Evolutionary conservation across 1,140 invertebrate species (phyloP), one percentile per base, ranked within the genome.

Genomic region (Tetraneura akinire): DNA sequence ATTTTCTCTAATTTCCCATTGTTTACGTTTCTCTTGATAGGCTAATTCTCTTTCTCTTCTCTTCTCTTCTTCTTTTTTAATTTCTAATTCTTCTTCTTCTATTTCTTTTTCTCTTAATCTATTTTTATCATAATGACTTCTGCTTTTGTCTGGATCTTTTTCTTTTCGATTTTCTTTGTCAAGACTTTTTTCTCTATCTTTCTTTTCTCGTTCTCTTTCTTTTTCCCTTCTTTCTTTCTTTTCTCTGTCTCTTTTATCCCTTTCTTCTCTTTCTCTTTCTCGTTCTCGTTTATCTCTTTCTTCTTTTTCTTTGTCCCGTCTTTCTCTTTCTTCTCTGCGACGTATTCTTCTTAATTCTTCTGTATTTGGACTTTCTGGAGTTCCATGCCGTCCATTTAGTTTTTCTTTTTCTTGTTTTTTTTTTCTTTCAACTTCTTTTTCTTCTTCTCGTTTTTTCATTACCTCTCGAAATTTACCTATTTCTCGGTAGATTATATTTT

Each of bases 381-480:
- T 78, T 3, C 10, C 55, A 47, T 76, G 73, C 45, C 62, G 45
- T 32, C 78, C 64, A 21, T 68, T 66, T 29, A 47, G 14, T 80
- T 57, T 84, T 81, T 49, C 73, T 29, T 76, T 76, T 76, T 78
- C 74, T 29, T 78, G 74, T 62, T 85, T 83, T 45, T 84, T 82
- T 62, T 85, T 85, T 32, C 86, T 81, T 74, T 87, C 86, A 3
- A 84, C 83, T 76, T 85, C 84, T 86, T 84, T 84, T 78, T 84
- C 83, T 81, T 84, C 83, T 80, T 91, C 90, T 87, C 91, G 89
- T 91, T 96, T 95, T 93, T 96, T 97, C 92, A 97, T 96, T 81
- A 95, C 94, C 89, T 98, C 96, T 80, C 97, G 90, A 87, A 98
- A 98, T 87, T 96, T 97, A 82, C 94, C 94, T 86, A 98, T 98